phyloP scores from a whole-genome alignment of 2,113 vertebrate genomes.

The Oplegnathus fasciatus region DNA sequence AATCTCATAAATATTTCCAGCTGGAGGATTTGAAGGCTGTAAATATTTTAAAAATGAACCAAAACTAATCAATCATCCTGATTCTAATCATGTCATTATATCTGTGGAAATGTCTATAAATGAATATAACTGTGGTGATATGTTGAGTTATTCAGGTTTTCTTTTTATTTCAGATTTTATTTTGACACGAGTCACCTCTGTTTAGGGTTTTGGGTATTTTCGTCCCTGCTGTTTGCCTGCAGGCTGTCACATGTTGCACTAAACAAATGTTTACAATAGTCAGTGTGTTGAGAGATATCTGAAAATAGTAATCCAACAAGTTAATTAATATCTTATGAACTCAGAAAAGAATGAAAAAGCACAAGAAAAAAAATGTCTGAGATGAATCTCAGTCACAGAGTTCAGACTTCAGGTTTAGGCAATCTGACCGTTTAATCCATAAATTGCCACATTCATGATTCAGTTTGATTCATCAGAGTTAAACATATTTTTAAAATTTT shows the following conservation, averaged over 20 bases:
- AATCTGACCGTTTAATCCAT: neutral
- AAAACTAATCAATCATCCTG: no score
- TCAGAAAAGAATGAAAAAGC: neutral
- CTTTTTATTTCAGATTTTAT: neutral
- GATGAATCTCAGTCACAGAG: no score
- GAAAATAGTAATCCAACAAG: neutral
- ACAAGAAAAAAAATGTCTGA: no score
- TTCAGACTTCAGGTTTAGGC: neutral
- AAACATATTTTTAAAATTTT: no score
- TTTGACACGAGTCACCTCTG: neutral
- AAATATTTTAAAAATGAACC: no score
- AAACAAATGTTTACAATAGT: neutral
- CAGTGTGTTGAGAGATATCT: neutral
- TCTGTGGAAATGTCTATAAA: neutral
- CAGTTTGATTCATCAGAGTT: neutral
- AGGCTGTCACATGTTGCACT: constrained; percentile 34
- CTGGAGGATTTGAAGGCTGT: no score
- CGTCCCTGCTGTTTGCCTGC: neutral
- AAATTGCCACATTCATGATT: no score
- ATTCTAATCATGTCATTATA: neutral
- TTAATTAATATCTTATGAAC: neutral
- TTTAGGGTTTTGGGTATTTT: neutral
- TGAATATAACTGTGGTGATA: neutral
- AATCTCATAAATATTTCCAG: no score
- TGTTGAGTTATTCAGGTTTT: no score